phyloP scores from a whole-genome alignment of 2,888 invertebrate genomes.

The Dryococelus australis region DNA sequence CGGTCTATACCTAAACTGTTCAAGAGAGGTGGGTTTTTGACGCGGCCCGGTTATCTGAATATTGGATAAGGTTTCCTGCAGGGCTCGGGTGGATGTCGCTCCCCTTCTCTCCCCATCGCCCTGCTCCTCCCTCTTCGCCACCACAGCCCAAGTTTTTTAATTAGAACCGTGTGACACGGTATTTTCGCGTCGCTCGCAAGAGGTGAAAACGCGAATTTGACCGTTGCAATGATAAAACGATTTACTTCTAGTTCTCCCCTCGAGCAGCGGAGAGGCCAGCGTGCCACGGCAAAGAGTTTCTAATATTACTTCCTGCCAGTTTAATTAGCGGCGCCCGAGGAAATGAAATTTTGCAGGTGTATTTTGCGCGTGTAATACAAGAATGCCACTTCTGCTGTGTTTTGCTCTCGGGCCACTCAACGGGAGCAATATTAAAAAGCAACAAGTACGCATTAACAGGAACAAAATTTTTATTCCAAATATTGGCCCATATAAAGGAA shows the following conservation, averaged over 20 bases:
- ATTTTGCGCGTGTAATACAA: not conserved
- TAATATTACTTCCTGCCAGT: not conserved
- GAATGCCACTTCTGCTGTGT: not conserved
- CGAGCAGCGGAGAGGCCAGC: not conserved
- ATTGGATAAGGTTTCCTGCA: constrained; percentile 9
- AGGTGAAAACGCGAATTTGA: constrained; percentile 3
- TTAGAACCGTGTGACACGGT: not conserved
- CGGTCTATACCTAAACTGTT: not conserved
- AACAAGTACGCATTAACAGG: too few species aligned
- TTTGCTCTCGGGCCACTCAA: not conserved
- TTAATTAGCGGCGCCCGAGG: not conserved
- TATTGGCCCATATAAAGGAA: too few species aligned
- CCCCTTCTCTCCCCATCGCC: not conserved
- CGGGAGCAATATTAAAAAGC: too few species aligned
- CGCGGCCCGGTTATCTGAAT: not conserved
- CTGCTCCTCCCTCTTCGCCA: not conserved
- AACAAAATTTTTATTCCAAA: too few species aligned
- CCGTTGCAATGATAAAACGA: not conserved
- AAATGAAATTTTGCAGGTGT: not conserved
- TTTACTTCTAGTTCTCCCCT: not conserved
- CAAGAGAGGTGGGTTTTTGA: not conserved
- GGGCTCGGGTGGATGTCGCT: not conserved
- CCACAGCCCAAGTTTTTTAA: not conserved
- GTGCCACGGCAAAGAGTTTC: not conserved
- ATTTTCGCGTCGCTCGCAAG: not conserved